Conservation (phyloP, 2,888 invertebrate genomes). For the Nemotelus pantherinus region DNA sequence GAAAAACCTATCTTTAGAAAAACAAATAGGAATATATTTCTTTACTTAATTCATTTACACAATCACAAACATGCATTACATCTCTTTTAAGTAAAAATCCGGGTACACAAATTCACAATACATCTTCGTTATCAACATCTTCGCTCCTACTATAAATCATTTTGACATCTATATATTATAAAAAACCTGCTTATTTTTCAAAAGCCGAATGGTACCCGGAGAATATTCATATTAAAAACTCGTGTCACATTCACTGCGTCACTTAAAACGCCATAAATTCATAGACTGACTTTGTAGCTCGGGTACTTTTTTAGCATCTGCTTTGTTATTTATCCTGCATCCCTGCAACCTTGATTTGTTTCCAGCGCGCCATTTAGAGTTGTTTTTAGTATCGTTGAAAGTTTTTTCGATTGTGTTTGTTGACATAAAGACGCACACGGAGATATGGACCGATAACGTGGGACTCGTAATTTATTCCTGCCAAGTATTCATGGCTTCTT, state of each 20-base stretch:
- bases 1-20: background rate
- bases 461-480: background rate
- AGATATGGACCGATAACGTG: too few relatives aligned
- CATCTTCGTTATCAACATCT: background rate
- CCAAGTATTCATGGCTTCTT: constrained; percentile 38
- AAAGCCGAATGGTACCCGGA: constrained; percentile 12
- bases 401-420: background rate
- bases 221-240: constrained; percentile 26
- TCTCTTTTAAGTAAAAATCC: background rate
- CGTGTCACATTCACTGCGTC: constrained; percentile 26
- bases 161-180: constrained; percentile 37
- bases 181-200: constrained; percentile 23
- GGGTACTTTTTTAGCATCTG: constrained; percentile 27
- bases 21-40: constrained; percentile 24
- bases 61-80: constrained; percentile 15
- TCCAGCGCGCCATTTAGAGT: constrained; percentile 2
- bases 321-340: background rate
- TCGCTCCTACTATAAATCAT: constrained; percentile 9
- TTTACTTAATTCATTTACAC: constrained; percentile 17
- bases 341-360: background rate
- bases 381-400: background rate
- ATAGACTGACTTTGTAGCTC: constrained; percentile 33
- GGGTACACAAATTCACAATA: constrained; percentile 7
- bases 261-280: constrained; percentile 40
- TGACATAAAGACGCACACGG: constrained; percentile 20